phyloP scores from a whole-genome alignment of 1,140 invertebrate genomes.

The Neodiprion fabricii region DNA sequence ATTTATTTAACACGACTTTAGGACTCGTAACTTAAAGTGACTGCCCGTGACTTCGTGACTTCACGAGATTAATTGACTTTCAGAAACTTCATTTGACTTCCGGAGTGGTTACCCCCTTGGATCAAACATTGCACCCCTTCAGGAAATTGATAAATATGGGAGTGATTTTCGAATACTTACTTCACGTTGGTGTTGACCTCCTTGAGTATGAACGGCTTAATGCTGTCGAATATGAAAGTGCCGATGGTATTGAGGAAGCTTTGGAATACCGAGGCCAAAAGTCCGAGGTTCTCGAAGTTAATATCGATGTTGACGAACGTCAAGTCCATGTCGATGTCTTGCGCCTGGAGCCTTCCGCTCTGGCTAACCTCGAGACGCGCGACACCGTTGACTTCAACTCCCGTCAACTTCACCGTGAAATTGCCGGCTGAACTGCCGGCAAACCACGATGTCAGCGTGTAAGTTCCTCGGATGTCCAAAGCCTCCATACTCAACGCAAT shows the following conservation, averaged over 20 bases:
- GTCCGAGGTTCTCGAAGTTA: constrained; percentile 82
- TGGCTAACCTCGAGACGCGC: constrained; percentile 73
- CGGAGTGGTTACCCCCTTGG: no score
- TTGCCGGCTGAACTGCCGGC: constrained; percentile 71
- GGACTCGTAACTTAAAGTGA: no score
- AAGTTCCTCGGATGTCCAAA: constrained; percentile 76
- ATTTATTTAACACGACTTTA: background rate
- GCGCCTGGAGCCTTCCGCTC: constrained; percentile 76
- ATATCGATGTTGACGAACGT: constrained; percentile 78
- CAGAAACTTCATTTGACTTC: no score
- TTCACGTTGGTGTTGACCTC: constrained; percentile 74
- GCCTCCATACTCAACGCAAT: constrained; percentile 72
- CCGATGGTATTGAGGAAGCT: constrained; percentile 80
- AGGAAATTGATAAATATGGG: no score
- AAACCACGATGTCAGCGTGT: constrained; percentile 75
- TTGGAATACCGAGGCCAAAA: constrained; percentile 77
- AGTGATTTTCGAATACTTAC: constrained; percentile 31
- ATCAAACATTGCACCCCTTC: no score
- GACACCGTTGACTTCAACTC: constrained; percentile 70
- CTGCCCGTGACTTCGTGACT: no score
- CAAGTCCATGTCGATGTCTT: constrained; percentile 81
- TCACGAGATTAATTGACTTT: no score
- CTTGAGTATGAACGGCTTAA: constrained; percentile 81
- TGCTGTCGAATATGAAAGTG: constrained; percentile 82
- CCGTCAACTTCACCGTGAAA: constrained; percentile 76